phyloP scores from a whole-genome alignment of 2,888 invertebrate species.

The Acrobeloides nanus region DNA sequence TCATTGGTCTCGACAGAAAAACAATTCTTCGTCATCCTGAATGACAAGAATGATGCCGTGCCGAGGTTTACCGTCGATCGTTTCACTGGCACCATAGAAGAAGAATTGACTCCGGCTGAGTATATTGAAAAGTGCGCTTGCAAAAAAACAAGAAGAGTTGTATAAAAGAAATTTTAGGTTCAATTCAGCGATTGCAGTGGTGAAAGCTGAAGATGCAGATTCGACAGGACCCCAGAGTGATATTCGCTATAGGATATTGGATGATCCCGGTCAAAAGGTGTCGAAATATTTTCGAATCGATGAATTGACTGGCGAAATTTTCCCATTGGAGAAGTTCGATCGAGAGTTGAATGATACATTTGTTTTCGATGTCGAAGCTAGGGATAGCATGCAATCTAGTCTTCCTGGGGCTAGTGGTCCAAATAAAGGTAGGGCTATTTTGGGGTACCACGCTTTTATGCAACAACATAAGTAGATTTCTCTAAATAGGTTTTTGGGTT shows the following conservation, averaged over 20 bases:
- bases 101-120: constrained; percentile 46
- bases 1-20: constrained; percentile 65
- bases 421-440: constrained; percentile 35
- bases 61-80: constrained; percentile 50
- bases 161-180: too few relatives aligned
- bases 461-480: too few relatives aligned
- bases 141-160: too few relatives aligned
- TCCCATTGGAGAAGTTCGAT: constrained; percentile 71
- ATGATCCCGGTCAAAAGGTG: constrained; percentile 26
- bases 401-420: constrained; percentile 48
- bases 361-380: constrained; percentile 89
- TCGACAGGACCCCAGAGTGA: constrained; percentile 42
- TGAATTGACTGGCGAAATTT: constrained; percentile 86
- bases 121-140: constrained; percentile 34
- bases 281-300: constrained; percentile 88
- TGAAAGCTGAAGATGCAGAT: constrained; percentile 45
- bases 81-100: constrained; percentile 49
- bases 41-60: constrained; percentile 88
- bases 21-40: constrained; percentile 83
- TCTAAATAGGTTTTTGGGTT: too few relatives aligned
- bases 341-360: constrained; percentile 90
- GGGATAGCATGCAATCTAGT: constrained; percentile 91
- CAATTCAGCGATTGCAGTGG: constrained; percentile 36
- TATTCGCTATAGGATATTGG: constrained; percentile 45
- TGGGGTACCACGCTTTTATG: too few relatives aligned